Evolutionary conservation across 2,888 invertebrate genomes (phyloP).

Genomic region (Vanessa cardui): DNA sequence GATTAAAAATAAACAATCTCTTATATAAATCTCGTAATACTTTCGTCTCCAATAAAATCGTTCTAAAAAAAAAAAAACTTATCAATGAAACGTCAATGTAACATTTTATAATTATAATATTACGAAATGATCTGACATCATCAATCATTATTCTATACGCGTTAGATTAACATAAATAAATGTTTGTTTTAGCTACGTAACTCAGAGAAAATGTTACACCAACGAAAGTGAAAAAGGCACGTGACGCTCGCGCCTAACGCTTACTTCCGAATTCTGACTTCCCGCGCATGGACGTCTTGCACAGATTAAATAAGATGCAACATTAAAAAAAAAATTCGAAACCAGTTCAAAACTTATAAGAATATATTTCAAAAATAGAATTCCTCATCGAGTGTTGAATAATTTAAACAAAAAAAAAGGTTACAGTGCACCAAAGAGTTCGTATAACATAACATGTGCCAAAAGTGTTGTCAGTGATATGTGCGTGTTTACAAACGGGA

Average conservation of each 20-base stretch:
- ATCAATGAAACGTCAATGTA: background rate
- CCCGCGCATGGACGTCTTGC: constrained; percentile 64
- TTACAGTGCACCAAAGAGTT: constrained; percentile 8
- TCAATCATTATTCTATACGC: constrained; percentile 22
- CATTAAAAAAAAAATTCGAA: constrained; percentile 36
- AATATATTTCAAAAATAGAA: background rate
- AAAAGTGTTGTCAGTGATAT: constrained; percentile 49
- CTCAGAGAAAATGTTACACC: constrained; percentile 48
- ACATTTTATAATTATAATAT: constrained; percentile 8
- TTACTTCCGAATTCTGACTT: constrained; percentile 72
- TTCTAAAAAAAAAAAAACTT: background rate
- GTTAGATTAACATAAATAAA: constrained; percentile 36
- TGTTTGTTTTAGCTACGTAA: constrained; percentile 40
- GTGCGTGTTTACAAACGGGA: constrained; percentile 49
- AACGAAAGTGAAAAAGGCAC: constrained; percentile 72
- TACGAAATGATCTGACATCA: constrained; percentile 31
- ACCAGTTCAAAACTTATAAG: background rate
- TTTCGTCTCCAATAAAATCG: background rate
- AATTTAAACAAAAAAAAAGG: constrained; percentile 10
- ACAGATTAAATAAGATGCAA: constrained; percentile 44
- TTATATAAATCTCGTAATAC: background rate
- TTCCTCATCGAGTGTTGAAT: background rate
- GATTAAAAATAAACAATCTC: background rate
- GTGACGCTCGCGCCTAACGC: constrained; percentile 47
- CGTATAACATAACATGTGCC: constrained; percentile 40